Conservation (phyloP, 2,797 vertebrate genomes). For the Chelmon rostratus region DNA sequence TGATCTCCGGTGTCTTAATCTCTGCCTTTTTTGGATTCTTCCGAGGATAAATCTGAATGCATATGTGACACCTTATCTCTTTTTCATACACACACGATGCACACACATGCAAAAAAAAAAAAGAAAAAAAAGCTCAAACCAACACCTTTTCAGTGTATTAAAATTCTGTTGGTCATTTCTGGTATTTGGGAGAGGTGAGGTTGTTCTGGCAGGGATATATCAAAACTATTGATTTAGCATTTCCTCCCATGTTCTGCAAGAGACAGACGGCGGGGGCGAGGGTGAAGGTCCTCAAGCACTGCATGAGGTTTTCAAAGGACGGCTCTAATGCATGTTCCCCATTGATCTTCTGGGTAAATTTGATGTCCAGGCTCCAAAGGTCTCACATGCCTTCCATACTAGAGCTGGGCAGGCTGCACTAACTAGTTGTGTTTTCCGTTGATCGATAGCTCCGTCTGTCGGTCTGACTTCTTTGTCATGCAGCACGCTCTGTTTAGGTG, state of each 20-base stretch:
- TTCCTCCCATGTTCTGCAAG: slow-evolving; percentile 78
- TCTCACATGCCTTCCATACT: slow-evolving; percentile 66
- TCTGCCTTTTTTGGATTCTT: slow-evolving; percentile 11
- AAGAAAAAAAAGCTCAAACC: slow-evolving; percentile 1
- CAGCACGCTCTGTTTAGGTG: slow-evolving; percentile 9
- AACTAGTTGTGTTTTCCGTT: slow-evolving; percentile 63
- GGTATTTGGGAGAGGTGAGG: slow-evolving; percentile 83
- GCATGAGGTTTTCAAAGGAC: slow-evolving; percentile 80
- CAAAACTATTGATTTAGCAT: slow-evolving; percentile 88
- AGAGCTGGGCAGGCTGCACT: slow-evolving; percentile 38
- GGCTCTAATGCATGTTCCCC: slow-evolving; percentile 80
- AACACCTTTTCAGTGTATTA: slow-evolving; percentile 65
- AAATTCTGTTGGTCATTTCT: slow-evolving; percentile 81
- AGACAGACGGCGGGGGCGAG: slow-evolving; percentile 67
- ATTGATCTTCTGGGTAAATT: slow-evolving; percentile 81
- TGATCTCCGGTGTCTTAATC: slow-evolving; percentile 16
- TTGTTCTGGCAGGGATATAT: slow-evolving; percentile 79
- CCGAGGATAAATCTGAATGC: not conserved
- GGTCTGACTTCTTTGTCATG: slow-evolving; percentile 10
- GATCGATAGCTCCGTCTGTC: slow-evolving; percentile 49
- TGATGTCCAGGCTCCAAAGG: slow-evolving; percentile 79
- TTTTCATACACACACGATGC: slow-evolving; percentile 20
- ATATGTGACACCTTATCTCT: not conserved
- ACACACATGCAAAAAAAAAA: slow-evolving; percentile 7
- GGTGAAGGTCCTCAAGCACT: slow-evolving; percentile 75